A percentile compares a stretch with the other conserved stretches of the same genome.
phyloP scores from a whole-genome alignment of 2,113 vertebrate species.

The Gallinago media region DNA sequence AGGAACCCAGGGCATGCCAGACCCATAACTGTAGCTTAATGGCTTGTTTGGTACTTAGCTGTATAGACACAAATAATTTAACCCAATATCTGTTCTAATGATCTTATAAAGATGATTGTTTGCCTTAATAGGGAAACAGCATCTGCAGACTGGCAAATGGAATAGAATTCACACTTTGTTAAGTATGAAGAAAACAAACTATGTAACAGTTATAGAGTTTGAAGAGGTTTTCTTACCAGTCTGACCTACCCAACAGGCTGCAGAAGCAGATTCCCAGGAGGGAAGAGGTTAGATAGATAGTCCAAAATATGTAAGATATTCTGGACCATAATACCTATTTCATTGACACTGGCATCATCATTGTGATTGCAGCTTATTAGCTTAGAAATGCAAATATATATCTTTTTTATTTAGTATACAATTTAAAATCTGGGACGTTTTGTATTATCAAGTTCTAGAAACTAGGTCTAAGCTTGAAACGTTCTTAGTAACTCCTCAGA shows the following conservation, averaged over 20 bases:
- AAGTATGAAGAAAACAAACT: background rate
- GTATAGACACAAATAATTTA: background rate
- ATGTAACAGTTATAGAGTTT: background rate
- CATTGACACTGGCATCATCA: background rate
- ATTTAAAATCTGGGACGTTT: background rate
- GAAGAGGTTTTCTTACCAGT: background rate
- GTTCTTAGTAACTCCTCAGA: background rate
- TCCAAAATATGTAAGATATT: background rate
- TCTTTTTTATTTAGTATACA: background rate
- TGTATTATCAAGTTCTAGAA: background rate
- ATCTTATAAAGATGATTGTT: background rate
- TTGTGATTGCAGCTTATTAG: background rate
- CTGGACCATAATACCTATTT: background rate
- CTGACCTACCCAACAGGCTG: background rate
- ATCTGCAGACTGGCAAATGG: background rate
- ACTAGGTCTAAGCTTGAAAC: background rate
- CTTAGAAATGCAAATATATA: background rate
- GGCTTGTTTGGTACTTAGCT: background rate
- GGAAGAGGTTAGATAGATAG: background rate
- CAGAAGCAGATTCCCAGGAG: background rate
- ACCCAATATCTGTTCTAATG: background rate
- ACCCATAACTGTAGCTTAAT: background rate
- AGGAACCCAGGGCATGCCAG: background rate
- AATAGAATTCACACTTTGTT: background rate
- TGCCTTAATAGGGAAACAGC: background rate